Evolutionary conservation across 2,888 invertebrate species (phyloP).

Genomic region (Spilarctia lutea): DNA sequence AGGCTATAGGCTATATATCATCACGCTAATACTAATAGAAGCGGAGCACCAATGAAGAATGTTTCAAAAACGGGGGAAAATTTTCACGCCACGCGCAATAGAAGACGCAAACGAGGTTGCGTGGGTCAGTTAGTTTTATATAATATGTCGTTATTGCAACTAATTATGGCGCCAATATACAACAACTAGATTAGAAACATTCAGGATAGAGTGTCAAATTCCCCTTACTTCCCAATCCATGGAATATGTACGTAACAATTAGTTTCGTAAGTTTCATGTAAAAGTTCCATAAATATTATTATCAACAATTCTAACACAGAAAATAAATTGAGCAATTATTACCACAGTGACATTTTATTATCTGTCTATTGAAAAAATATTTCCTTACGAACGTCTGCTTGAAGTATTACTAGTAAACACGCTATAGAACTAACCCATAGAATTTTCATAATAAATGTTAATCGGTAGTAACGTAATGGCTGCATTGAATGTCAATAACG

Average conservation of each 20-base stretch:
- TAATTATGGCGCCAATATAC: neutral
- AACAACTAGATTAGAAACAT: neutral
- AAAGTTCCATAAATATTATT: neutral
- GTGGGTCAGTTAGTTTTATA: no score
- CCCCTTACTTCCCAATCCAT: neutral
- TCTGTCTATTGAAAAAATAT: neutral
- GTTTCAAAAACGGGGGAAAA: no score
- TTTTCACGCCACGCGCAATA: no score
- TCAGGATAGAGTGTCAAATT: no score
- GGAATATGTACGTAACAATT: neutral
- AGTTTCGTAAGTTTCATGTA: neutral
- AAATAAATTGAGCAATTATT: constrained; percentile 1
- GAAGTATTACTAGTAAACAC: neutral
- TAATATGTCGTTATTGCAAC: neutral
- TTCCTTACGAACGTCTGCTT: neutral
- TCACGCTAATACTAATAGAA: no score
- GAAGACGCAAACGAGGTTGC: no score
- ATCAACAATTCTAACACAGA: neutral
- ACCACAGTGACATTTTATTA: neutral
- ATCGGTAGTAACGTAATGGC: neutral
- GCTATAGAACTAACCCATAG: neutral
- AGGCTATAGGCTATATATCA: no score
- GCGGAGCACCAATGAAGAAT: no score
- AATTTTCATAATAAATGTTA: neutral
- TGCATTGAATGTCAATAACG: neutral